Base-by-base conservation (phyloP, 2,113 vertebrate genomes). In the Zingel zingel region DNA sequence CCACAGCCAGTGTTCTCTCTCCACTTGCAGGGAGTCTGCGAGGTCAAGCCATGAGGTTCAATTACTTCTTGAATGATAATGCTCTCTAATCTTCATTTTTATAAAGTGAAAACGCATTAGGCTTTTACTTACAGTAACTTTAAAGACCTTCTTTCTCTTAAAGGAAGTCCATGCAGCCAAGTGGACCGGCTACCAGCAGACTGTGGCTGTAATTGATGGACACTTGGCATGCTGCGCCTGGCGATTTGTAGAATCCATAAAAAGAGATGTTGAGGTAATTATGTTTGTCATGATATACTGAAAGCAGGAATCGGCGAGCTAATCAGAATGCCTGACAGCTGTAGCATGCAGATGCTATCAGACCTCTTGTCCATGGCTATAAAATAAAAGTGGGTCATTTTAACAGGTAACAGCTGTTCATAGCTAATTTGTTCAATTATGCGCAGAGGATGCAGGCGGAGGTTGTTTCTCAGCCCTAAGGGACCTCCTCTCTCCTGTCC, bases 321-420 rank as follows among this genome's bases (percentile, higher is more conserved):
- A 89, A 94, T 94, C 93, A 84, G 90, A 93, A 91, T 59, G 86
- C 91, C 91, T 92, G 93, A 94, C 95, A 95, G 94, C 94, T 95
- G 95, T 83, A 87, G 88, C 69, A 81, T 94, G 91, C 95, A 94
- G 94, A 95, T 95, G 95, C 92, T 94, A 92, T 93, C 94, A 88
- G 93, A 94, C 91, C 94, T 92, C 92, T 93, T 91, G 95, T 95
- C 94, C 92, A 64, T 51, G 82, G 92, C 81, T 75, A 92, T 94
- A 86, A 95, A 95, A 93, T 89, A 90, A 94, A 93, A 93, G 92
- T 89, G 72, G 95, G 94, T 94, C 94, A 94, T 95, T 95, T 94
- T 91, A 95, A 94, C 94, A 95, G 94, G 93, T 95, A 95, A 92
- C 95, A 95, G 94, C 94, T 96, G 95, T 76, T 95, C 88, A 59